These are phyloP conservation scores for Alviniconcha strummeri DNA, from an alignment of 2,888 invertebrate species.

Conservation along the genomic window DNA sequence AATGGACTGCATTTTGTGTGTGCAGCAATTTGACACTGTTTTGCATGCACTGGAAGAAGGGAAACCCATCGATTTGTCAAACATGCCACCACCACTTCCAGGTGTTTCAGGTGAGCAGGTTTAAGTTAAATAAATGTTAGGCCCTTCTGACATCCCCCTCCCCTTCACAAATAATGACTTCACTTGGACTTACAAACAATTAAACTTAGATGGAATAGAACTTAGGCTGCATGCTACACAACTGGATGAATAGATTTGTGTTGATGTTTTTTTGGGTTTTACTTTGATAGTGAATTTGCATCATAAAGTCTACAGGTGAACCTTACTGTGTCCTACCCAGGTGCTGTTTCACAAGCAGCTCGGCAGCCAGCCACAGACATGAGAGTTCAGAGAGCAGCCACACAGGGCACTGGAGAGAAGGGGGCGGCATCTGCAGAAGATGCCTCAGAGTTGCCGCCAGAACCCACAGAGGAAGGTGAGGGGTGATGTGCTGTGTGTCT, in stretches of 20 bases:
- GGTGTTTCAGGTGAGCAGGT: constrained; percentile 37
- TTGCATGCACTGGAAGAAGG: constrained; percentile 85
- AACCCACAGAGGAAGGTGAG: constrained; percentile 55
- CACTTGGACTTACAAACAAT: no score
- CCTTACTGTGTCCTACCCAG: not conserved
- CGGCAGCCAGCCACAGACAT: constrained; percentile 10
- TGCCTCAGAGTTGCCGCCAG: constrained; percentile 42
- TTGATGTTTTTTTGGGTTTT: not conserved
- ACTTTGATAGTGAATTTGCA: not conserved
- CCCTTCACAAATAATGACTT: no score
- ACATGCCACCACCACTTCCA: constrained; percentile 86
- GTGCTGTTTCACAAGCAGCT: constrained; percentile 1
- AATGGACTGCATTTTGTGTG: constrained; percentile 8
- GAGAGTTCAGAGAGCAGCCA: constrained; percentile 27
- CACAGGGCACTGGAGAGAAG: constrained; percentile 6
- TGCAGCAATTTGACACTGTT: constrained; percentile 86
- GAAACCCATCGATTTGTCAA: constrained; percentile 86
- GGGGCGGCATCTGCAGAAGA: constrained; percentile 26
- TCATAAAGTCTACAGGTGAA: not conserved
- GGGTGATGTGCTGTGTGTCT: not conserved
- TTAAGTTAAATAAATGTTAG: no score
- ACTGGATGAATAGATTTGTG: not conserved
- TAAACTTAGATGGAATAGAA: no score
- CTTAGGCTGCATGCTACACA: no score
- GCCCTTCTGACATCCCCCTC: no score